Base-by-base conservation (phyloP, 2,113 vertebrate species). In the Varanus salvator region DNA sequence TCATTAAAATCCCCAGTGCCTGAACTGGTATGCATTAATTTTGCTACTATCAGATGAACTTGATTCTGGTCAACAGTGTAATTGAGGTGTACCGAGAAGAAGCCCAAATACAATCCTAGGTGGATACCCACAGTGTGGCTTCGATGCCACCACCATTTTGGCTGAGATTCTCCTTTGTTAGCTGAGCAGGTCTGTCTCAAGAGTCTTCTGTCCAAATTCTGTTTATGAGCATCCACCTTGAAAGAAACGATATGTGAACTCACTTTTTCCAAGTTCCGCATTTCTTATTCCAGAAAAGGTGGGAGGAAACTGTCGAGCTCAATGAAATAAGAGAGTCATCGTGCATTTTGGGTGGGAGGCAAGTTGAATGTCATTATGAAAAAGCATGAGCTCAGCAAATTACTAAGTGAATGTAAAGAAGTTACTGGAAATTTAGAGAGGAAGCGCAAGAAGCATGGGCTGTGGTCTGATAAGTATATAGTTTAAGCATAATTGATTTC, bases 301-400 rank as follows among this genome's bases (percentile, higher is more conserved):
- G 29, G 77, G 89, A 6, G 31, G 14, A 0, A 6, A 71, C 92
- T 80, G 64, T 54, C 85, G 0, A 0, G 6, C 27, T 0, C 0
- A n/a, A 54, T n/a, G 52, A 27, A 89, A 27, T 1, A 74, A 87
- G 60, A 50, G 21, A 74, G 38, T 0, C 25, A 21, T 1, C 0
- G 3, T 81, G 8, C 12, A 6, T 44, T n/a, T 90, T 21, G 31
- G 34, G n/a, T 48, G 83, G 54, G 6, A 6, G 76, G 76, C 2
- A 60, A 12, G 57, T 0, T 0, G 77, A 74, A 69, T 87, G 72
- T 8, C 6, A 25, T 7, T 83, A 21, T 23, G 34, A 44, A 68
- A 83, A 69, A 69, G 3, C 86, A 81, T 6, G 78, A 34, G 44
- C 21, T 34, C 0, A 0, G 57, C 19, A 31, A 91, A 64, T 0